Evolutionary conservation across 2,113 vertebrate genomes (phyloP), one percentile per base, ranked within the genome.

Genomic region (Dasyurus viverrinus): DNA sequence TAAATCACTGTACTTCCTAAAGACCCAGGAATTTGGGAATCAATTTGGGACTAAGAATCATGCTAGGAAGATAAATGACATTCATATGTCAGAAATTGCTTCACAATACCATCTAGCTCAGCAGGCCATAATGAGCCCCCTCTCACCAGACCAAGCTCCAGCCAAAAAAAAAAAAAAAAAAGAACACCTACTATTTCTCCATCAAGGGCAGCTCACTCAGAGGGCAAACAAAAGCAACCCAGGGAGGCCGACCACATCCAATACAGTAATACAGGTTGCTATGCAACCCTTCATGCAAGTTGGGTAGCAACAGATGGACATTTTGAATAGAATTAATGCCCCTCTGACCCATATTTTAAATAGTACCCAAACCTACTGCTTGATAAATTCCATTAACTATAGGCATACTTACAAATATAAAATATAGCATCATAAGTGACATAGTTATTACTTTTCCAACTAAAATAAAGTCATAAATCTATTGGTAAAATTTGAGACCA

Each of bases 261-360:
- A 48, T 54, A 96, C 96, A 95, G 94, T 47, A 84, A 93, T 84
- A 93, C 1, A 93, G 97, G 89, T 96, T 97, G 93, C 95, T 96
- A 95, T 7, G 53, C 92, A 98, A 96, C 96, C 90, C 91, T 94
- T 68, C 0, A 22, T 0, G 1, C 95, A 94, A 68, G 25, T 97
- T 98, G 97, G 76, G 96, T 97, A 97, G 94, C 93, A 98, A 96
- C 95, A 97, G 97, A 97, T 94, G 96, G 96, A 97, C 93, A 98
- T 98, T 97, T 98, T 97, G 91, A 96, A 97, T 94, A 96, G 94
- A 98, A 97, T 98, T 98, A 97, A 48, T 42, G 24, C 96, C 93
- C 89, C 96, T 98, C 97, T 96, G 97, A 98, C 97, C 97, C 53
- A 52, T 93, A 97, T 93, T 94, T 98, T 98, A 97, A 96, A 97